Conservation (phyloP, 2,797 vertebrate genomes). For the Malurus splendens region DNA sequence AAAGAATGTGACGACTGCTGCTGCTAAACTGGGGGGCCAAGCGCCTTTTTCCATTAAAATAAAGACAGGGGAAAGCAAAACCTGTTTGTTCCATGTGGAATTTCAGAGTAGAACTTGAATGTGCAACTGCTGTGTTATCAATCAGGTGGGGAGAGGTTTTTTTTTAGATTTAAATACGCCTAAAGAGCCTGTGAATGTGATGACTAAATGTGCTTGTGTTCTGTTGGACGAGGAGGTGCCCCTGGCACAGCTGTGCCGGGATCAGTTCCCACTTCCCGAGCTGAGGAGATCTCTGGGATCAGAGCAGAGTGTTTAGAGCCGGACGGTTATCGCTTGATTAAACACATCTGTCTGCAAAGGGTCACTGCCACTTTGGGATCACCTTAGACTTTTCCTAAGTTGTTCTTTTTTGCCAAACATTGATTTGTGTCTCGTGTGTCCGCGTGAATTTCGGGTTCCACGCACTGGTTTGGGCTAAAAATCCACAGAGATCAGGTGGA, state of each 20-base stretch:
- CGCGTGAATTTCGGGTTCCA: constrained; percentile 19
- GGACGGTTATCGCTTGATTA: constrained; percentile 64
- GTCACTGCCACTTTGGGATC: constrained; percentile 55
- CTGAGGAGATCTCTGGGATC: constrained; percentile 74
- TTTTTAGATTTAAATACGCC: constrained; percentile 42
- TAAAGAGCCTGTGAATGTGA: constrained; percentile 63
- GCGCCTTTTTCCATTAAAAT: constrained; percentile 15
- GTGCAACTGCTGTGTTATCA: constrained; percentile 54
- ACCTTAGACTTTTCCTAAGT: constrained; percentile 53
- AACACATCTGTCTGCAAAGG: constrained; percentile 34
- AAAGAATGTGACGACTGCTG: constrained; percentile 54
- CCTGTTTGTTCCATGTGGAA: constrained; percentile 59
- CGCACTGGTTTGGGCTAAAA: neutral
- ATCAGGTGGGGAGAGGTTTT: constrained; percentile 61
- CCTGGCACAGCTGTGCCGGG: constrained; percentile 66
- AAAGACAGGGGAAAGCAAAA: constrained; percentile 12
- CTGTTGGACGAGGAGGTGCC: constrained; percentile 73
- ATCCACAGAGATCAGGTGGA: constrained; percentile 22
- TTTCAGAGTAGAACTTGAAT: constrained; percentile 63
- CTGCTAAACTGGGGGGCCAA: constrained; percentile 59
- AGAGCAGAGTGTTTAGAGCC: constrained; percentile 68
- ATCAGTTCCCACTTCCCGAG: constrained; percentile 72
- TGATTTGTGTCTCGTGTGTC: constrained; percentile 46
- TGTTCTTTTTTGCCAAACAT: constrained; percentile 37
- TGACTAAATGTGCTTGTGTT: constrained; percentile 72